These are phyloP conservation scores for Cheumatopsyche charites DNA, from an alignment of 1,140 invertebrate species.

Conservation along the genomic window DNA sequence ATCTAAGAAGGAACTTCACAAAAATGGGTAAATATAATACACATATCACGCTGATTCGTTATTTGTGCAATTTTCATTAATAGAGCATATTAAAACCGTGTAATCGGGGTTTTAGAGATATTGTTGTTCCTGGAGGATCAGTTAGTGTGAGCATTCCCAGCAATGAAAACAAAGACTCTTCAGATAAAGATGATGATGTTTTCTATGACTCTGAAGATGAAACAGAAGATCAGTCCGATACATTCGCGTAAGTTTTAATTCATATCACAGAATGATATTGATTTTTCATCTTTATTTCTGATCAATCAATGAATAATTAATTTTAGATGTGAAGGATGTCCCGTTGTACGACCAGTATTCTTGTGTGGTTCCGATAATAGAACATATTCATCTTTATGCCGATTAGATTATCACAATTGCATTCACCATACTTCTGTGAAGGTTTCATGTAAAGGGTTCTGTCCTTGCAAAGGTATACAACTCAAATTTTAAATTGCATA, in stretches of 20 bases:
- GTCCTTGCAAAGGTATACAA: conserved; percentile 78
- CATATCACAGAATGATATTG: too few relatives aligned
- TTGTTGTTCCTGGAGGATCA: conserved; percentile 66
- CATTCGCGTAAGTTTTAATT: conserved; percentile 55
- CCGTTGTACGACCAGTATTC: conserved; percentile 79
- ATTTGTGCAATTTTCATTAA: neutral
- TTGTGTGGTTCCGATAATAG: conserved; percentile 89
- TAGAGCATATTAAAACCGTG: neutral
- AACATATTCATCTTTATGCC: conserved; percentile 89
- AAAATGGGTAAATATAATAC: conserved; percentile 71
- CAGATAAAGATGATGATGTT: conserved; percentile 71
- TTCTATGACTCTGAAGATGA: conserved; percentile 76
- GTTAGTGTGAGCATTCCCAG: conserved; percentile 23
- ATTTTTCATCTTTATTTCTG: too few relatives aligned
- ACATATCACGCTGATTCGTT: neutral
- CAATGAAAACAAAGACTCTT: conserved; percentile 42
- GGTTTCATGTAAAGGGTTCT: conserved; percentile 86
- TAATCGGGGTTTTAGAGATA: conserved; percentile 60
- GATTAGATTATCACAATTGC: conserved; percentile 91
- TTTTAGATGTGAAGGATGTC: conserved; percentile 77
- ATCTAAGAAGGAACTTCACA: conserved; percentile 82
- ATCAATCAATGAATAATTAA: too few relatives aligned
- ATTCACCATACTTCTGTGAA: conserved; percentile 77
- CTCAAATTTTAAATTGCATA: neutral
- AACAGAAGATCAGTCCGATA: conserved; percentile 65